Percentiles rank a stretch among this genome's conserved stretches.
phyloP scores from a whole-genome alignment of 1,140 invertebrate species.

The Adelges cooleyi region DNA sequence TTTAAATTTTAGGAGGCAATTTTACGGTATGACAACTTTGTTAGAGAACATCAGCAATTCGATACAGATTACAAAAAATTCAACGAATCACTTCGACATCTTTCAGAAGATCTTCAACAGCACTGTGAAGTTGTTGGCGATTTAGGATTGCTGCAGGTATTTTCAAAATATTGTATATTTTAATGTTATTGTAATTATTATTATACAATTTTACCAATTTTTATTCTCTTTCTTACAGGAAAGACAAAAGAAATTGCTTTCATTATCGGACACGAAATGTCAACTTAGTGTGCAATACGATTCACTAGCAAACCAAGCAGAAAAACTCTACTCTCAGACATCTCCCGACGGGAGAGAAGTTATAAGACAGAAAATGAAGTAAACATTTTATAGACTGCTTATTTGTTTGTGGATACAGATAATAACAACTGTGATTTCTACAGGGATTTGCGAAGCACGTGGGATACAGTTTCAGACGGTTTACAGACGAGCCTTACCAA shows the following conservation, averaged over 20 bases:
- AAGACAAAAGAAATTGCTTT: slow-evolving; percentile 68
- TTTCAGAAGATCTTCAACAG: slow-evolving; percentile 58
- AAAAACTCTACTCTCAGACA: slow-evolving; percentile 84
- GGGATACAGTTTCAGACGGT: slow-evolving; percentile 78
- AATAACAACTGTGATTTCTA: no score
- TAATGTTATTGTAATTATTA: not conserved
- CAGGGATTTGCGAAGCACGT: slow-evolving; percentile 63
- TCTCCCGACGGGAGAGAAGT: slow-evolving; percentile 86
- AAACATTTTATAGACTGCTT: no score
- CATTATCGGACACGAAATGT: slow-evolving; percentile 66
- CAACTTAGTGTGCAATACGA: slow-evolving; percentile 74
- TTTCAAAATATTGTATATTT: slow-evolving; percentile 7
- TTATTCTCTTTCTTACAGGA: no score
- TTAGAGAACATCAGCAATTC: slow-evolving; percentile 73
- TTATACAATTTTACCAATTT: slow-evolving; percentile 29
- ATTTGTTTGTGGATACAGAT: not conserved
- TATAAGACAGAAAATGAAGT: slow-evolving; percentile 72
- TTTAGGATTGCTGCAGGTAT: slow-evolving; percentile 55
- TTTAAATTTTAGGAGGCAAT: slow-evolving; percentile 47
- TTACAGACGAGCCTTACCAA: slow-evolving; percentile 64
- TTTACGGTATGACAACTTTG: slow-evolving; percentile 66
- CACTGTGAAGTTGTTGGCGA: slow-evolving; percentile 79
- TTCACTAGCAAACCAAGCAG: slow-evolving; percentile 72
- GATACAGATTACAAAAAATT: slow-evolving; percentile 65
- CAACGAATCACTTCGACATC: slow-evolving; percentile 57